Percentiles rank a stretch among this genome's conserved stretches.
Evolutionary conservation across 1,140 invertebrate genomes (phyloP).

Genomic region (Brachionus plicatilis): DNA sequence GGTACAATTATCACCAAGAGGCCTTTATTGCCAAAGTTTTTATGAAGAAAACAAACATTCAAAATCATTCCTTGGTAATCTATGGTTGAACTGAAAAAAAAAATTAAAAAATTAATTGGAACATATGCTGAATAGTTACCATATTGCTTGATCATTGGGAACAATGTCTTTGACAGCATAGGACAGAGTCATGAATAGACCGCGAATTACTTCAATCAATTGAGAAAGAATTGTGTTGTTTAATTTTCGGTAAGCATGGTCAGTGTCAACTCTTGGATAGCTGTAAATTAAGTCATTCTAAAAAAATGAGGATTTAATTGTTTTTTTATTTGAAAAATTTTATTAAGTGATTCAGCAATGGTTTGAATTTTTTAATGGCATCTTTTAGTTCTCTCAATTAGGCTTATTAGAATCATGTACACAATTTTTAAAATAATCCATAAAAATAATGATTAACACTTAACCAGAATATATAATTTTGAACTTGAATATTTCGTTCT

Average conservation of each 20-base stretch:
- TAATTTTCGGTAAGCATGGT: not conserved
- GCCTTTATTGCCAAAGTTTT: constrained; percentile 9
- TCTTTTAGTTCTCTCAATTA: too few species aligned
- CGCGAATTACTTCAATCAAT: not conserved
- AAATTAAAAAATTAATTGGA: not conserved
- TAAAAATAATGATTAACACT: too few species aligned
- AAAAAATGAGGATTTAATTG: not conserved
- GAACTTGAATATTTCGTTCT: too few species aligned
- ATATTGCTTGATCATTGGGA: not conserved
- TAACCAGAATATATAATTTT: too few species aligned
- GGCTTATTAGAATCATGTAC: too few species aligned
- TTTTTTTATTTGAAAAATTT: too few species aligned
- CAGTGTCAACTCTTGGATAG: not conserved
- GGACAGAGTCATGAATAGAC: not conserved
- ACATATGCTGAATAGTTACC: not conserved
- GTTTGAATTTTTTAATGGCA: too few species aligned
- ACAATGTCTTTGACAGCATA: constrained; percentile 6
- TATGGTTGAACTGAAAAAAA: not conserved
- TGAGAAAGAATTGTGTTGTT: not conserved
- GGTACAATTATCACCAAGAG: not conserved
- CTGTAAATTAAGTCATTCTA: constrained; percentile 1
- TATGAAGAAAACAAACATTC: constrained; percentile 1
- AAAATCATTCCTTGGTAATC: not conserved
- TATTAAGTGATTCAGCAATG: too few species aligned
- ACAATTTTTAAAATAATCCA: too few species aligned